phyloP scores from a whole-genome alignment of 2,888 invertebrate genomes.

The Eurytoma adleriae region DNA sequence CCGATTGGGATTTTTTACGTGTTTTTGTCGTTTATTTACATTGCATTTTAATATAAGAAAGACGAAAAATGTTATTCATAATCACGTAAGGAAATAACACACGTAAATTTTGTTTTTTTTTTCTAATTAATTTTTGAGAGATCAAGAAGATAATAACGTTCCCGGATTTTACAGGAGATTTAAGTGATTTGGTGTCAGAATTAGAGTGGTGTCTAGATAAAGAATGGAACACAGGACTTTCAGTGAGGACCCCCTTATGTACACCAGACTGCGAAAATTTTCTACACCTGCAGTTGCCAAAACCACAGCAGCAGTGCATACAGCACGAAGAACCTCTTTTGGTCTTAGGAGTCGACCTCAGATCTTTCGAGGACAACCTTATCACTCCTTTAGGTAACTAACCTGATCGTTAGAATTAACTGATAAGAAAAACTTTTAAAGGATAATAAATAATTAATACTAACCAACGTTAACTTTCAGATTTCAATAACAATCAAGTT shows the following conservation, averaged over 20 bases:
- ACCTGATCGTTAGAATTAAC: neutral
- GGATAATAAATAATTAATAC: neutral
- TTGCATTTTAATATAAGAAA: neutral
- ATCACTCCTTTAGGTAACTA: constrained; percentile 44
- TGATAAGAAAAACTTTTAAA: neutral
- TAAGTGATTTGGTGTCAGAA: constrained; percentile 71
- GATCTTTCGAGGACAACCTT: constrained; percentile 65
- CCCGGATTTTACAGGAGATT: constrained; percentile 60
- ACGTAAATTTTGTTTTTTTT: neutral
- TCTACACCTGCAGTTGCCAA: constrained; percentile 72
- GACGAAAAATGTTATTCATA: neutral
- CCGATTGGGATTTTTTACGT: neutral
- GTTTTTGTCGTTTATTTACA: neutral
- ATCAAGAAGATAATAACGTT: neutral
- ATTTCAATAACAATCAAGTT: constrained; percentile 68
- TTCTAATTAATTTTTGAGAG: neutral
- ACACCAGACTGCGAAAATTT: constrained; percentile 79
- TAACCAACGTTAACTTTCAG: constrained; percentile 7
- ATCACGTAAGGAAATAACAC: neutral
- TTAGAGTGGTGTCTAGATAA: constrained; percentile 73
- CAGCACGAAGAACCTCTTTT: constrained; percentile 72
- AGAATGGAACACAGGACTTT: constrained; percentile 74
- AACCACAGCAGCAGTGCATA: constrained; percentile 71
- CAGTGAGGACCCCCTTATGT: constrained; percentile 79
- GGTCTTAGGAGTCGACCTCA: constrained; percentile 74